phyloP scores from a whole-genome alignment of 37 sponge, comb jelly and placozoan species.

The Agelas oroides region DNA sequence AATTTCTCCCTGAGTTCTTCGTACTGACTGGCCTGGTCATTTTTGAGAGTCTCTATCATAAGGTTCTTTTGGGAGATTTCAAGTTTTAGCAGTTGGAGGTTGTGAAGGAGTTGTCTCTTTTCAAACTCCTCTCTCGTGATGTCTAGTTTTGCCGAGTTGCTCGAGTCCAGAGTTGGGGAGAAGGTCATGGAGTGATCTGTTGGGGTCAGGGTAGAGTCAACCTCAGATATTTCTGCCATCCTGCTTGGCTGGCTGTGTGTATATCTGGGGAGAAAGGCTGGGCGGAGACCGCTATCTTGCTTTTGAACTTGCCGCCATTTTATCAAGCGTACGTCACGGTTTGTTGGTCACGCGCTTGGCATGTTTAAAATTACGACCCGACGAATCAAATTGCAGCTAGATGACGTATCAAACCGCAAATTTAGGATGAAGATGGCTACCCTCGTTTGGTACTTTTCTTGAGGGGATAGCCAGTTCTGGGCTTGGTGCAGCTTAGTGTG shows the following conservation, averaged over 20 bases:
- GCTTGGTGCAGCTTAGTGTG: no score
- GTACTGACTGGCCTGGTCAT: slow-evolving; percentile 58
- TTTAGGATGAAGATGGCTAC: not conserved
- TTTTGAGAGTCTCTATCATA: slow-evolving; percentile 64
- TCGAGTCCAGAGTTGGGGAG: slow-evolving; percentile 58
- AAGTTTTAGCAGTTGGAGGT: slow-evolving; percentile 74
- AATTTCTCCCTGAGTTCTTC: slow-evolving; percentile 84
- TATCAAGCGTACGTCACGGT: no score
- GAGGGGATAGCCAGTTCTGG: no score
- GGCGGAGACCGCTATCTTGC: no score
- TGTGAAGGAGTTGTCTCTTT: slow-evolving; percentile 72
- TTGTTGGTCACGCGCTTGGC: not conserved
- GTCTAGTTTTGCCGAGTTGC: slow-evolving; percentile 2
- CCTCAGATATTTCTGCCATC: slow-evolving; percentile 6
- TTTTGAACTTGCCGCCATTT: slow-evolving; percentile 5
- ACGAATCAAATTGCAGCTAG: slow-evolving; percentile 14
- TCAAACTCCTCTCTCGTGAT: slow-evolving; percentile 71
- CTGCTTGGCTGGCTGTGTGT: not conserved
- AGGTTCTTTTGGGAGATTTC: slow-evolving; percentile 87
- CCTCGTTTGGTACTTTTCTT: not conserved
- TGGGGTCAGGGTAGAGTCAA: slow-evolving; percentile 17
- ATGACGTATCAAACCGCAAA: not conserved
- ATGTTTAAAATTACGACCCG: not conserved
- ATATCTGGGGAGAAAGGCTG: not conserved
- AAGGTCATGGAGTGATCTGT: slow-evolving; percentile 31